Base-by-base conservation (phyloP, 30 jellyfish, hydroid and myxozoan species). In the Clytia hemisphaerica region DNA sequence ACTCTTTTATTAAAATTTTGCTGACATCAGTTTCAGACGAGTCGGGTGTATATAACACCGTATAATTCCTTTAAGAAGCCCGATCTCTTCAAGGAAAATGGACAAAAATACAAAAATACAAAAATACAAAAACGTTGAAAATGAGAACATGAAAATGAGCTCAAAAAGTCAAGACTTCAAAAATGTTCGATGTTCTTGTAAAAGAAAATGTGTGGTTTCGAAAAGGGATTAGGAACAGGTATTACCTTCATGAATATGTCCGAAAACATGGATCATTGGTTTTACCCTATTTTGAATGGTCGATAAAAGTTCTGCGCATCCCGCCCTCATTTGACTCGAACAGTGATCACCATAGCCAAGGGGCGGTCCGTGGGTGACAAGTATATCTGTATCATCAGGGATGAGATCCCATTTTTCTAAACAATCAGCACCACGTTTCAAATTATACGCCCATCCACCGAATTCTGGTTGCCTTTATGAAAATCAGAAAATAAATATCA, bases 301-400 rank as follows among this genome's bases (percentile, higher is more conserved):
- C 5, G 96, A 61, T 3, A 85, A 74, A 37, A 85, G 74, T 48
- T 85, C 96, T 44, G 83, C 55, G 68, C 96, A 85, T n/a, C 96
- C 96, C 1, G 91, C 93, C 24, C 93, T 60, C 24, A 58, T 55
- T 31, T 91, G 91, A 61, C 75, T 42, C 18, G 38, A 77, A 74
- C 93, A 77, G 27, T 24, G 25, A 55, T 85, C 96, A 42, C 96
- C 96, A 71, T 77, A 79, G 4, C 97, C 97, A 22, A 88, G 81
- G 4, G 97, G 97, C 15, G 97, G 97, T 54, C 97, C 97, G 76
- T 88, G 97, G n/a, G 93, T 88, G 32, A 88, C 81, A 73, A 88
- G 64, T 31, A 88, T 76, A 53, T 88, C 97, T 64, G 75, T 54
- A 14, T 73, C 94, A 45, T 61, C 83, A 49, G 97, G 97, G 28